A percentile compares a stretch with the other conserved stretches of the same genome.
phyloP scores from a whole-genome alignment of 2,113 vertebrate species.

The Ranitomeya imitator region DNA sequence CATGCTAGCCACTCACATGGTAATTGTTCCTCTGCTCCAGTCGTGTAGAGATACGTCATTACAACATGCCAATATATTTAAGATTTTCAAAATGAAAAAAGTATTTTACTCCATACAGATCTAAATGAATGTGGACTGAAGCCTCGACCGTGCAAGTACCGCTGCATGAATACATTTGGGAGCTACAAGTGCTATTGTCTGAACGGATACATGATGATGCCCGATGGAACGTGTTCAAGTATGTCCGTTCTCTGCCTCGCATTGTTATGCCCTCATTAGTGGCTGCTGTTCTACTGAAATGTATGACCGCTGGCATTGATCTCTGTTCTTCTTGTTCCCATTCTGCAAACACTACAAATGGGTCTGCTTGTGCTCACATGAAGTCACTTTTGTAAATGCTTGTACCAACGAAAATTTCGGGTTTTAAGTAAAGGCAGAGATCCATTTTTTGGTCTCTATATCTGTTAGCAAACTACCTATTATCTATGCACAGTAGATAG shows the following conservation, averaged over 20 bases:
- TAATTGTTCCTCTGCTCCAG: background rate
- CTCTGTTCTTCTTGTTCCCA: slow-evolving; percentile 9
- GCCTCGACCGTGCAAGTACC: slow-evolving; percentile 92
- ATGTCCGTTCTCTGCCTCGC: slow-evolving; percentile 65
- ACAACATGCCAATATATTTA: background rate
- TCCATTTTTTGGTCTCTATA: background rate
- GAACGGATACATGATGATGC: slow-evolving; percentile 91
- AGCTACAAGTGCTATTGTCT: slow-evolving; percentile 99
- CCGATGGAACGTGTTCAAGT: slow-evolving; percentile 94
- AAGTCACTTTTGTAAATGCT: background rate
- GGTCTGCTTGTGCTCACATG: background rate
- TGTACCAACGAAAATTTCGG: background rate
- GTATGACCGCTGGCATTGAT: background rate
- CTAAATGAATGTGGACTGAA: slow-evolving; percentile 95
- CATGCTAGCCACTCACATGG: background rate
- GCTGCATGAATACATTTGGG: slow-evolving; percentile 95
- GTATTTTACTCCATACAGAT: slow-evolving; percentile 74
- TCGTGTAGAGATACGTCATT: background rate
- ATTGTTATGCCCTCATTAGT: slow-evolving; percentile 22
- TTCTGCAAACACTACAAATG: background rate
- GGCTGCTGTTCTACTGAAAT: background rate
- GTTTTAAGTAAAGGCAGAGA: background rate
- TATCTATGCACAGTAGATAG: too few species aligned
- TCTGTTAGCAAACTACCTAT: background rate
- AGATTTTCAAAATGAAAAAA: background rate